A percentile compares a stretch with the other conserved stretches of the same genome.
Conservation (phyloP, 2,113 vertebrate species). For the Pelusios castaneus region DNA sequence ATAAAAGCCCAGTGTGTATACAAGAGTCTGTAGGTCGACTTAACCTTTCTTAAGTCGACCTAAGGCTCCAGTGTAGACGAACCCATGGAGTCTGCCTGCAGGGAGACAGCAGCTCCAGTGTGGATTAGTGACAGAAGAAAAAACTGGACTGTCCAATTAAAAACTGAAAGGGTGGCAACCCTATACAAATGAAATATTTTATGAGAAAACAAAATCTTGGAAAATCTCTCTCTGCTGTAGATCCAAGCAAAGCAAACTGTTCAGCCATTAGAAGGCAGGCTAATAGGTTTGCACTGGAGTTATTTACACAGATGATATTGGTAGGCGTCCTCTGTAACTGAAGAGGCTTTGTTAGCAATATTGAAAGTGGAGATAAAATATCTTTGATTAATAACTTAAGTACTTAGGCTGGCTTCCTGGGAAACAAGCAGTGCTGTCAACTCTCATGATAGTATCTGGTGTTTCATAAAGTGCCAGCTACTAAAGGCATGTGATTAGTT, state of each 20-base stretch:
- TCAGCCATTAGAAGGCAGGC: neutral
- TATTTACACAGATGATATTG: neutral
- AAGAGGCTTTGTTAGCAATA: neutral
- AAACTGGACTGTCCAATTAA: too few species aligned
- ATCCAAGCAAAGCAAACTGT: neutral
- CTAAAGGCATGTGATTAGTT: too few species aligned
- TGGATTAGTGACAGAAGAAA: too few species aligned
- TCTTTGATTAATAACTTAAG: neutral
- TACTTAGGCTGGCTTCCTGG: neutral
- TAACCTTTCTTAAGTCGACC: too few species aligned
- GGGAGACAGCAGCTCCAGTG: too few species aligned
- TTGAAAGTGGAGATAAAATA: neutral
- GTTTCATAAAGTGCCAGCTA: too few species aligned
- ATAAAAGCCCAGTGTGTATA: too few species aligned
- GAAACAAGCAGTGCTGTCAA: neutral
- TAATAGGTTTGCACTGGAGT: neutral
- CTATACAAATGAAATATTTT: neutral
- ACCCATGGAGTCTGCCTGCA: too few species aligned
- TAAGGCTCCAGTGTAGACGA: too few species aligned
- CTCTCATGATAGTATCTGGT: too few species aligned
- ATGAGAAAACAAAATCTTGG: neutral
- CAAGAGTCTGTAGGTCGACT: too few species aligned
- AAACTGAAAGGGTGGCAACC: too few species aligned
- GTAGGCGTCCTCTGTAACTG: neutral
- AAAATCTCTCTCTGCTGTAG: neutral